Base-by-base conservation (phyloP, 2,113 vertebrate species). In the Pterocles burchelli region DNA sequence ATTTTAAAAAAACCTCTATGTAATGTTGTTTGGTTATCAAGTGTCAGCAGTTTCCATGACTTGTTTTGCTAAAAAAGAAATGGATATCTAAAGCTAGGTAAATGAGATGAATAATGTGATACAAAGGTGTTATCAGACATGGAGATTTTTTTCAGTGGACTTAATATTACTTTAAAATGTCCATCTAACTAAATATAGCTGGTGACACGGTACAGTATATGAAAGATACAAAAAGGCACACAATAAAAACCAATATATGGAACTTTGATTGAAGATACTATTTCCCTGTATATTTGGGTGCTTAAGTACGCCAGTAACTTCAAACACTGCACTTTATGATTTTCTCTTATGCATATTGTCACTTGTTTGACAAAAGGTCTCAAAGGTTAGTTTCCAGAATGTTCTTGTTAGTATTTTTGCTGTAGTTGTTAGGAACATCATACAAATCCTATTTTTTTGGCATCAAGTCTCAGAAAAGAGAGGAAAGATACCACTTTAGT, bases 121-220 rank as follows among this genome's bases (percentile, higher is more conserved):
- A 66, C n/a, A 71, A 79, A 79, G 14, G 24, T 34, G 46, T 61
- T 83, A 72, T 66, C 34, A 79, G 46, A 65, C 33, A 9, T 38
- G 14, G 3, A 0, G 0, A 0, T 34, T 57, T 59, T 52, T 34
- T 65, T n/a, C 48, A 63, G 36, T 63, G 49, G 28, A 52, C 31
- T 54, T 58, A 59, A 7, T n/a, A 52, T 82, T 52, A 26, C 28
- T 61, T 75, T 51, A 49, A 79, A 71, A 79, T 61, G 10, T 75
- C 38, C 36, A 65, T 11, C 31, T 74, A 73, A 49, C 7, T 63
- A 74, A 63, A 38, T 29, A 46, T 31, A 90, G 20, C 14, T 70
- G 21, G 26, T 54, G 7, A 90, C 46, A 24, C 14, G 59, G 20
- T 41, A 61, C n/a, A 43, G 24, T 59, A 51, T 36, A 6, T 67